Evolutionary conservation across 1,140 invertebrate genomes (phyloP), one percentile per base, ranked within the genome.

Genomic region (Leptinotarsa lineolata): DNA sequence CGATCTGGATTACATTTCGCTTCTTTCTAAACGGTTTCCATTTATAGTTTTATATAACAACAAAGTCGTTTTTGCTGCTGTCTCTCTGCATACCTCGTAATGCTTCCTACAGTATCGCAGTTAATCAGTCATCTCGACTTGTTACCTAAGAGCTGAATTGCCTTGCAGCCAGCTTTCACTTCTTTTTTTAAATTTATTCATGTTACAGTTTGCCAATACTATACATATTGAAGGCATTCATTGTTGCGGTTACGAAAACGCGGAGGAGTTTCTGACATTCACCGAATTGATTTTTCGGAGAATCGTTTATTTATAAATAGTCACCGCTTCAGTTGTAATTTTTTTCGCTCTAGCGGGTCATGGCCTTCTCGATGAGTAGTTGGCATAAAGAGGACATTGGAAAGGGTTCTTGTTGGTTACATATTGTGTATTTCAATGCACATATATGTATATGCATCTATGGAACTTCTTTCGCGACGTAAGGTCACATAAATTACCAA

Each of bases 141-240:
- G 64, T 66, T 66, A 39, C 64, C 39, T 39, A 66, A 66, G 64
- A 66, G 11, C 39, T 66, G 22, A 66, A 54, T 54, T 54, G 64
- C 64, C 64, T 66, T 66, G 15, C 48, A 54, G 48, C n/a, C 48
- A 18, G 39, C 64, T 66, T 66, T 66, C 64, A 66, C 64, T 66
- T 66, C 39, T 39, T 66, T 66, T 64, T 66, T 66, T 66, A 66
- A n/a, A 66, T 66, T 66, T 66, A 66, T 66, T 66, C 64, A n/a
- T 20, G 64, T 66, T 66, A 66, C 39, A 66, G 6, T 66, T 66
- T 66, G 64, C 64, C 64, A 66, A 66, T 66, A 66, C 39, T 30
- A 22, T 16, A 18, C 18, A 24, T 66, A 18, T 18, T 66, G 64
- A 39, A 66, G 24, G 64, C 30, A 66, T 66, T 66, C 48, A 54